Conservation (phyloP, 2,888 invertebrate genomes). For the Nectonema munidae region DNA sequence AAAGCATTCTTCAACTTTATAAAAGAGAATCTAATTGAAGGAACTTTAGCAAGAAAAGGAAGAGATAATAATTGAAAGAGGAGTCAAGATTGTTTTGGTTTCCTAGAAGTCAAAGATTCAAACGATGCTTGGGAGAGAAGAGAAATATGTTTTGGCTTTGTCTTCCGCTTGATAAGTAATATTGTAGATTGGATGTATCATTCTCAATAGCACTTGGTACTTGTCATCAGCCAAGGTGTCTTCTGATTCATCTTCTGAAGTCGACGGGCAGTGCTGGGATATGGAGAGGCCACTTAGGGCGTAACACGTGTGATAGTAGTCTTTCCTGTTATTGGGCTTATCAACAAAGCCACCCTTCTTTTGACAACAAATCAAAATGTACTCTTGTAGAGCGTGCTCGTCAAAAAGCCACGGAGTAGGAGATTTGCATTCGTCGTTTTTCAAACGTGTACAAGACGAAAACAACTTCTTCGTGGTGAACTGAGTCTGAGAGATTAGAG, state of each 20-base stretch:
- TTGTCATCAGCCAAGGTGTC: too few species aligned
- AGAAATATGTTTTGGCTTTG: constrained; percentile 11
- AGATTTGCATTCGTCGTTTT: too few species aligned
- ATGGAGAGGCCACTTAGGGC: constrained; percentile 66
- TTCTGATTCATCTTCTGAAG: too few species aligned
- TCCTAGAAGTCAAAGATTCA: not conserved
- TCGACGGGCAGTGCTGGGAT: constrained; percentile 62
- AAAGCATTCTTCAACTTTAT: too few species aligned
- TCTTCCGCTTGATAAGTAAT: not conserved
- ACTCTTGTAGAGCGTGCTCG: constrained; percentile 44
- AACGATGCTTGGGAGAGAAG: not conserved
- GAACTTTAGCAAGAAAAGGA: too few species aligned
- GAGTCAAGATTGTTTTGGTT: too few species aligned
- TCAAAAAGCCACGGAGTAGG: constrained; percentile 17
- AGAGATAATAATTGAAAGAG: too few species aligned
- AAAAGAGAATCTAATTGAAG: too few species aligned
- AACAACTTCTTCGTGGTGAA: not conserved
- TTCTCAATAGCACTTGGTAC: too few species aligned
- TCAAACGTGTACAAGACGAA: too few species aligned
- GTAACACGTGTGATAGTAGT: constrained; percentile 89
- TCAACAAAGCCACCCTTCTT: constrained; percentile 57
- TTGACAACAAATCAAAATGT: constrained; percentile 68
- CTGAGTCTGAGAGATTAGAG: constrained; percentile 31
- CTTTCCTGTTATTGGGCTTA: constrained; percentile 70
- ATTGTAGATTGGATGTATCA: constrained; percentile 7